Base-by-base conservation (phyloP, 2,113 vertebrate genomes). In the Anhinga anhinga region DNA sequence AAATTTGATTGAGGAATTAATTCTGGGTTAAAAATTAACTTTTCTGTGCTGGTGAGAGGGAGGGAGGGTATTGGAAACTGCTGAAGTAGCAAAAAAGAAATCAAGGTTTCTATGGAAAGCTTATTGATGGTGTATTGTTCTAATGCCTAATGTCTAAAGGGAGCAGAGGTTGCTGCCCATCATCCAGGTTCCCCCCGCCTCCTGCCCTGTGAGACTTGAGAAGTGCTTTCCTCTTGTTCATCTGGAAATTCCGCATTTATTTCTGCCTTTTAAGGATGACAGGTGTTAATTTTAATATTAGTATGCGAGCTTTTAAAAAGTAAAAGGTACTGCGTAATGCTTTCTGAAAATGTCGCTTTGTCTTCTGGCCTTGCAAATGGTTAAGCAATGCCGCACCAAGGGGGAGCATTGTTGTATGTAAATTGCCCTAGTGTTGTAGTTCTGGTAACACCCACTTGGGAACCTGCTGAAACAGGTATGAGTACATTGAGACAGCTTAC, bases 391-490 rank as follows among this genome's bases (percentile, higher is more conserved):
- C 79, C 1, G 5, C 73, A 88, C 26, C 32, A 32, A 83, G 44
- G 2, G 0, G 36, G 22, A 86, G 26, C 22, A 1, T 66, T 85
- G 36, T 34, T 76, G 17, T 85, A 67, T 62, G 82, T 49, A 82
- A 61, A 92, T 90, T 85, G 30, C n/a, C 42, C 44, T 45, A 5
- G 47, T 74, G 88, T 69, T 82, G 22, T 63, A 63, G 29, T 61
- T 80, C 20, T 4, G 59, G 58, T 90, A 76, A 94, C 91, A 77
- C 86, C 83, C 49, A 88, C 62, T 65, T 80, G 47, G 49, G 67
- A 86, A 83, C 86, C 44, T 96, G 95, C 93, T 93, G 76, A 77
- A 88, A 93, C 89, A 94, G 58, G 86, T 80, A 80, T 49, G 44
- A 82, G 42, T 79, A 38, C 66, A 29, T 29, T 86, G 86, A 86